Evolutionary conservation across 1,140 invertebrate genomes (phyloP).

Genomic region (Conus betulinus): DNA sequence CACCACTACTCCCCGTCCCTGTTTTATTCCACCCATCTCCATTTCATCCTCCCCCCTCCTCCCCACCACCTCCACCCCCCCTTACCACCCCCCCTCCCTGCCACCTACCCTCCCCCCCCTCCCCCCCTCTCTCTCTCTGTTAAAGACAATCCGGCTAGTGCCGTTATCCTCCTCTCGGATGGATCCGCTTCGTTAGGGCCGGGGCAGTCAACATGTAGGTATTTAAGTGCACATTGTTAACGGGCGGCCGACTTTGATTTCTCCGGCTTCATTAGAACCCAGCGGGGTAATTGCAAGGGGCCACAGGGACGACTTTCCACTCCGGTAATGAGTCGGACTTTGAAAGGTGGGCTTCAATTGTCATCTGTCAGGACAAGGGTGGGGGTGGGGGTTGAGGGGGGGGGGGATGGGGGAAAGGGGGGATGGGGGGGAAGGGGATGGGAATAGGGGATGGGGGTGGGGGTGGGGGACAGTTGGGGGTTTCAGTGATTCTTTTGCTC

Average conservation of each 20-base stretch:
- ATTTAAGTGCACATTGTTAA: conserved; percentile 23
- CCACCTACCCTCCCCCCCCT: too few relatives aligned
- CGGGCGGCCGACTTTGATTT: neutral
- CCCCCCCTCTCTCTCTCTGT: too few relatives aligned
- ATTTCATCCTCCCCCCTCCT: too few relatives aligned
- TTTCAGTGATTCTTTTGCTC: too few relatives aligned
- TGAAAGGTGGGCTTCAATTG: too few relatives aligned
- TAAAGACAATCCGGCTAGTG: too few relatives aligned
- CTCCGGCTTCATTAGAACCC: neutral
- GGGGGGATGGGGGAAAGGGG: neutral
- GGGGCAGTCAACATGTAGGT: neutral
- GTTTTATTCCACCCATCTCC: too few relatives aligned
- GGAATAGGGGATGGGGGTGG: neutral
- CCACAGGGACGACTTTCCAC: neutral
- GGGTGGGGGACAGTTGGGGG: too few relatives aligned
- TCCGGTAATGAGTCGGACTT: too few relatives aligned
- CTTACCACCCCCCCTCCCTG: too few relatives aligned
- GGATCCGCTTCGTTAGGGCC: neutral
- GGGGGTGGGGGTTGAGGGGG: neutral
- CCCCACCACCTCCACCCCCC: too few relatives aligned
- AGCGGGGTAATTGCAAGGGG: neutral
- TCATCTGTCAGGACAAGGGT: neutral
- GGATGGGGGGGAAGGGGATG: neutral
- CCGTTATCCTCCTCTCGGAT: neutral
- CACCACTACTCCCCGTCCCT: too few relatives aligned